Evolutionary conservation across 1,140 invertebrate species (phyloP), one percentile per base, ranked within the genome.

Genomic region (Aricia agestis): DNA sequence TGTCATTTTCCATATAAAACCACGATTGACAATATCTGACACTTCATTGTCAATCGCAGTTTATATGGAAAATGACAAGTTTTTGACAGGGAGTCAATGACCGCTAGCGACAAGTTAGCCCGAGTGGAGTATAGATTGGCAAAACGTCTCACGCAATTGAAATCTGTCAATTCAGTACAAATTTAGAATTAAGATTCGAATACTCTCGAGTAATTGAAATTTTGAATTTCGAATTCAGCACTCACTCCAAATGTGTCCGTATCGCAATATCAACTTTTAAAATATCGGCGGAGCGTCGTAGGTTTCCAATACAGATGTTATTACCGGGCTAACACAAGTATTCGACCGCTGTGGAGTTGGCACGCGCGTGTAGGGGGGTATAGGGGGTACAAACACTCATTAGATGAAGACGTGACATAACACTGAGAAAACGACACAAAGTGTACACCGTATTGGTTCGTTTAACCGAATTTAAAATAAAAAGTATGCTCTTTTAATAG

Each of bases 331-430:
- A 52, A 36, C 36, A 36, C 36, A 36, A 36, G 36, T 36, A 36
- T 36, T 36, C 9, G 36, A 36, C 36, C 45, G 11, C 45, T 13
- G 45, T 1, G 10, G 45, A 6, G 10, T 52, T 15, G 45, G 45
- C 45, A 52, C 45, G 45, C 9, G 45, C 45, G 52, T 52, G 67
- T 58, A 31, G 42, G 67, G n/a, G 42, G 17, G 41, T n/a, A n/a
- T n/a, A 25, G 41, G 36, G 36, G 41, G 58, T 10, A 68, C 42
- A 32, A 31, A 25, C 19, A 32, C 19, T 57, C 25, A 58, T 68
- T 68, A 58, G 25, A 68, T 68, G 57, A 42, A 67, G 41, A 66
- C 41, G 65, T 41, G 32, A 66, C 45, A 15, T 13, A 15, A 15
- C 11, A 52, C 45, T 13, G 45, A 52, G 45, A 52, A 52, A 52